Evolutionary conservation across 2,113 vertebrate species (phyloP).

Genomic region (Pungitius pungitius): DNA sequence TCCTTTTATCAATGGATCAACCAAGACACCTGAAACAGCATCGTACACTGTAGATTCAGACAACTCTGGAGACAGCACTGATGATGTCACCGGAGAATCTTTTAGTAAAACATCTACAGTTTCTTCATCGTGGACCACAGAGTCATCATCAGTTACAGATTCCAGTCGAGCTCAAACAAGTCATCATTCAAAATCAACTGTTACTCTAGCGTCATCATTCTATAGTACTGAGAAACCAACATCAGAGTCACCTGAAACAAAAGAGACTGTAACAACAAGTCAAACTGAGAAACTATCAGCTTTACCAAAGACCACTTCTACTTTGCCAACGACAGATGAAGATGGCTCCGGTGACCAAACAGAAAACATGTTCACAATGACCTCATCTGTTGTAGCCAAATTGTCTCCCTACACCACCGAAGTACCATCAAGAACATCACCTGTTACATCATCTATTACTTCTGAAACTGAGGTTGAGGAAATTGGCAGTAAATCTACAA

Average conservation of each 20-base stretch:
- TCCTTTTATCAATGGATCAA: neutral
- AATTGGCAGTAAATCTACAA: neutral
- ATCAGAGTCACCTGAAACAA: neutral
- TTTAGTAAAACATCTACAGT: neutral
- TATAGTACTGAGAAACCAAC: conserved; percentile 24
- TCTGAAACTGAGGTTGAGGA: neutral
- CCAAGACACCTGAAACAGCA: neutral
- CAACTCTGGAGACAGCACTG: neutral
- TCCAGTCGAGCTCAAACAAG: neutral
- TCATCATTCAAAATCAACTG: neutral
- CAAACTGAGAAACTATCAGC: neutral
- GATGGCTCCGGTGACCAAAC: conserved; percentile 9
- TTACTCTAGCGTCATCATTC: neutral
- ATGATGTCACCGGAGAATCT: neutral
- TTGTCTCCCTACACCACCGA: conserved; percentile 3
- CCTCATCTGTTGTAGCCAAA: neutral
- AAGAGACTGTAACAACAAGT: neutral
- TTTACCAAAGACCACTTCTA: neutral
- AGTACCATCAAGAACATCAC: neutral
- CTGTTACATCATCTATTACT: neutral
- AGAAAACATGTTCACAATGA: neutral
- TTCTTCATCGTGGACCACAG: neutral
- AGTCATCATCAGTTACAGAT: neutral
- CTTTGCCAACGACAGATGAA: neutral
- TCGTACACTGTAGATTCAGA: neutral